phyloP scores from a whole-genome alignment of 2,113 vertebrate species.

The Dromaius novaehollandiae region DNA sequence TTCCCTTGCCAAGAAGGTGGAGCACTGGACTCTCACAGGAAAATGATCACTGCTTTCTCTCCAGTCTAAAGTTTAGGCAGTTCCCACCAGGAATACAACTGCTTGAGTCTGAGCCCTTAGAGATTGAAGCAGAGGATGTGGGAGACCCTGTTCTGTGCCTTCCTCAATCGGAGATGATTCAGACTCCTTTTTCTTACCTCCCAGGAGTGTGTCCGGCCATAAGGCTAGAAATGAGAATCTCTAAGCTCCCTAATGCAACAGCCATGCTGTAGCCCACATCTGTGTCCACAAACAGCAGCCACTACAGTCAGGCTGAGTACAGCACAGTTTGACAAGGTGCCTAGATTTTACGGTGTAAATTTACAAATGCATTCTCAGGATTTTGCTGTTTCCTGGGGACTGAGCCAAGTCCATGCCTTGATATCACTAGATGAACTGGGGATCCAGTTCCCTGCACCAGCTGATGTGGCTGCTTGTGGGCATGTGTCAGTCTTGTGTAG shows the following conservation, averaged over 20 bases:
- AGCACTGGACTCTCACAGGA: background rate
- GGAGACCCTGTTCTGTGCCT: background rate
- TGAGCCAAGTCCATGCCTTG: background rate
- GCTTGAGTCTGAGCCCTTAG: background rate
- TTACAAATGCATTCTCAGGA: conserved; percentile 20
- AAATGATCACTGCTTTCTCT: background rate
- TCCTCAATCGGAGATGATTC: background rate
- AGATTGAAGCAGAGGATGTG: background rate
- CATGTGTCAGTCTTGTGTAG: background rate
- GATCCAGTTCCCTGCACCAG: background rate
- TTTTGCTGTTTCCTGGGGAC: background rate
- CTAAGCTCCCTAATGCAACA: background rate
- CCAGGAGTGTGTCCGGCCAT: background rate
- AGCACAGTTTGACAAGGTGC: conserved; percentile 1
- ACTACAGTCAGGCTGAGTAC: background rate
- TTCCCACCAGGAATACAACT: background rate
- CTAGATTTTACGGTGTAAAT: background rate
- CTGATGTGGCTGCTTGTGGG: conserved; percentile 21
- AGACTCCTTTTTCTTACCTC: background rate
- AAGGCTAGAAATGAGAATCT: background rate
- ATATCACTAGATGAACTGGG: background rate
- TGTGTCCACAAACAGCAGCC: background rate
- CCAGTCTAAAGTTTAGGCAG: background rate
- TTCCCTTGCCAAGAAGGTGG: background rate
- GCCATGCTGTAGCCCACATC: background rate